Evolutionary conservation across 2,113 vertebrate genomes (phyloP).

Genomic region (Phylloscopus whistleri): DNA sequence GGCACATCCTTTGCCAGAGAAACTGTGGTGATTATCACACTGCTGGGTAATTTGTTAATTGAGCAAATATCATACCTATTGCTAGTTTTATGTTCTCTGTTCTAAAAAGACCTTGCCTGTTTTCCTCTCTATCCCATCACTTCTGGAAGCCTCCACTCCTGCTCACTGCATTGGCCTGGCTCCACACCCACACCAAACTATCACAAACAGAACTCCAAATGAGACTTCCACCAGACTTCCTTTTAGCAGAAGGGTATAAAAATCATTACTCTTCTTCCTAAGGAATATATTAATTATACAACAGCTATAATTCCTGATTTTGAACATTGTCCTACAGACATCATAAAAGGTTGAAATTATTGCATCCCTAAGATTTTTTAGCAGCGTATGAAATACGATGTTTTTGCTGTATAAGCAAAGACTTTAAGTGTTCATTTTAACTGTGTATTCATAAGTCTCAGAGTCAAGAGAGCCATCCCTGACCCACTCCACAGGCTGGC

Average conservation of each 20-base stretch:
- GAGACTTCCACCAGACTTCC: not conserved
- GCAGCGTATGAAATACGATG: not conserved
- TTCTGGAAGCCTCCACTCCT: not conserved
- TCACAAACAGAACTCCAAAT: not conserved
- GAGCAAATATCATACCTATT: not conserved
- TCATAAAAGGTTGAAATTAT: not conserved
- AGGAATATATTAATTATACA: not conserved
- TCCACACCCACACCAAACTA: not conserved
- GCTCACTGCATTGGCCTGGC: fast-evolving
- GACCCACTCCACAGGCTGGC: not conserved
- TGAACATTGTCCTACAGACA: not conserved
- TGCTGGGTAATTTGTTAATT: not conserved
- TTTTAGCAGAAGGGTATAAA: not conserved
- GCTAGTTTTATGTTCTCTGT: not conserved
- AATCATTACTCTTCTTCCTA: not conserved
- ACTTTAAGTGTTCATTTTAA: not conserved
- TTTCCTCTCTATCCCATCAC: not conserved
- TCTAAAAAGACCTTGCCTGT: not conserved
- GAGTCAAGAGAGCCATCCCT: not conserved
- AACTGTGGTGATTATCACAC: not conserved
- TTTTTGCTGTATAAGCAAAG: not conserved
- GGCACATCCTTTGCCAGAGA: not conserved
- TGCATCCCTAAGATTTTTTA: not conserved
- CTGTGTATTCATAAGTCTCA: not conserved
- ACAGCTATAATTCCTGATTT: not conserved